Evolutionary conservation across 2,797 vertebrate species (phyloP).

Genomic region (Passerculus sandwichensis): DNA sequence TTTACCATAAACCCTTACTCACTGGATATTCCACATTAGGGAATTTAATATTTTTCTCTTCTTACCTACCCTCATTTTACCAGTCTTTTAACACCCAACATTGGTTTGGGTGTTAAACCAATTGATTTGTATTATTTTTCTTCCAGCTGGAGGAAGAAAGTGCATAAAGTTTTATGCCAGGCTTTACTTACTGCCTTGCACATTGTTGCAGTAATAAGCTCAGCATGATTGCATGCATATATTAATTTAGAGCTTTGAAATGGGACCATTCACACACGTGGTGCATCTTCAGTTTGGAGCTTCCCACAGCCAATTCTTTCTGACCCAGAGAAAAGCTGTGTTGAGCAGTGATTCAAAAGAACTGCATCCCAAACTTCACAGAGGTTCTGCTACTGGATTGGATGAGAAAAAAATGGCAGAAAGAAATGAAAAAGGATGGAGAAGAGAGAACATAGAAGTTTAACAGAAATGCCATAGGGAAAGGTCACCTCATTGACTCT

Average conservation of each 20-base stretch:
- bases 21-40: not conserved
- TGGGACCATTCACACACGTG: not conserved
- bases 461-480: not conserved
- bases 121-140: not conserved
- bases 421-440: not conserved
- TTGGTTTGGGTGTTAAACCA: no score
- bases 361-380: not conserved
- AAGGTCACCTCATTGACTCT: not conserved
- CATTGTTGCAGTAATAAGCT: constrained; percentile 41
- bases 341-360: not conserved
- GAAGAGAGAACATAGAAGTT: not conserved
- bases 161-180: constrained; percentile 23
- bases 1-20: not conserved
- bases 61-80: not conserved
- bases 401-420: not conserved
- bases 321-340: not conserved
- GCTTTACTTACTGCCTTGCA: constrained; percentile 33
- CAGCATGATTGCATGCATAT: not conserved
- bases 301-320: not conserved
- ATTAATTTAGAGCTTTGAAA: constrained; percentile 25
- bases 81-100: not conserved
- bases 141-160: not conserved
- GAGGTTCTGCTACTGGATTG: not conserved
- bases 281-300: not conserved
- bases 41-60: not conserved